Evolutionary conservation across 2,888 invertebrate genomes (phyloP), one percentile per base, ranked within the genome.

Genomic region (Cosmorhoe ocellata): DNA sequence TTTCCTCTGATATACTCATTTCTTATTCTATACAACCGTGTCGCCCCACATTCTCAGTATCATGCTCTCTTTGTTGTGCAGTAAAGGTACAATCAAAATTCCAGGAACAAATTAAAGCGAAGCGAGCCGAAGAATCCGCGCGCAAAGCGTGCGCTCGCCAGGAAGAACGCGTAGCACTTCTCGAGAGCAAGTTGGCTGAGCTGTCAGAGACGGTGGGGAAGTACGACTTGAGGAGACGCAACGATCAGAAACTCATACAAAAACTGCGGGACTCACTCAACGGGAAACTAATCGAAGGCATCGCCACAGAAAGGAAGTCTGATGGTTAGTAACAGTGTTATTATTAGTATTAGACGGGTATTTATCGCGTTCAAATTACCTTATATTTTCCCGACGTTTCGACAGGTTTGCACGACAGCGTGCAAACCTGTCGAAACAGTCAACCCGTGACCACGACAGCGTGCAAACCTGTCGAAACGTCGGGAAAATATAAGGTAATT

Each of bases 101-200:
- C 0, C 61, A 91, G 91, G 96, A 96, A 71, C 94, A 95, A 80
- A 92, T 93, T 61, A 92, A 95, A 67, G 93, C 93, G 0, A 89
- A 93, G 56, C 91, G 94, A 38, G 95, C 94, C 0, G 96, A 96
- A 67, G 94, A 94, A 51, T 92, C 93, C 11, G 93, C 95, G 0
- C 91, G 93, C 40, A 91, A 92, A 58, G 88, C 93, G 28, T 93
- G 94, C 51, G 92, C 93, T 0, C 88, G 93, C 1, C 95, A 95
- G 62, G 97, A 97, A 74, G 93, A 94, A 47, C 88, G 96, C 52
- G 96, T 96, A 0, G 94, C 94, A 0, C 91, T 93, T 39, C 87
- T 97, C 41, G 97, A 97, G 79, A 91, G 93, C 2, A 92, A 93
- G 57, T 78, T 97, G 11, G 95, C 96, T 0, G 96, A 97, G 69